Evolutionary conservation across 2,113 vertebrate species (phyloP).

Genomic region (Pan paniscus): DNA sequence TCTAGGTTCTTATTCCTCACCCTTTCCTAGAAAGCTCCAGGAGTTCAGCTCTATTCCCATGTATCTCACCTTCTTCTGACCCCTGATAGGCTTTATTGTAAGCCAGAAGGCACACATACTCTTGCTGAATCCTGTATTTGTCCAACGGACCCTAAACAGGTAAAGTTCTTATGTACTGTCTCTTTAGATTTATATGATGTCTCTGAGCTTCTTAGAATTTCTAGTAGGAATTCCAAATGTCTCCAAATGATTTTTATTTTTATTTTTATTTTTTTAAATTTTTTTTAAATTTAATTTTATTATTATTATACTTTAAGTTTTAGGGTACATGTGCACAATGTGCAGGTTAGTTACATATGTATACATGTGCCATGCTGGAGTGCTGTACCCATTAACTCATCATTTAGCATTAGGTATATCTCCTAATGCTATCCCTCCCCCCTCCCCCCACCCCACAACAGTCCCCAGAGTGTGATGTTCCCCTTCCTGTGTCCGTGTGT

Average conservation of each 20-base stretch:
- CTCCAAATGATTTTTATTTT: slow-evolving; percentile 48
- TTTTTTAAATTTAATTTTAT: no score
- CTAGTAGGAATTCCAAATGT: not conserved
- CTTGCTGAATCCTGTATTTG: not conserved
- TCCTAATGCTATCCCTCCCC: no score
- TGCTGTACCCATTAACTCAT: no score
- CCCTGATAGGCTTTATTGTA: not conserved
- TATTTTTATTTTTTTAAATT: not conserved
- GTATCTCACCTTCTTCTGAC: not conserved
- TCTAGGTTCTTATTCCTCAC: not conserved
- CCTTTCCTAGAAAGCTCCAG: not conserved
- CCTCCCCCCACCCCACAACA: no score
- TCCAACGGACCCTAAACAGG: not conserved
- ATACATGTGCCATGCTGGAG: no score
- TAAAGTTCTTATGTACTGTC: not conserved
- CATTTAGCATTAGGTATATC: no score
- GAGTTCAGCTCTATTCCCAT: not conserved
- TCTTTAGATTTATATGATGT: not conserved
- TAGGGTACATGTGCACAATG: no score
- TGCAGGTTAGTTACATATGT: no score
- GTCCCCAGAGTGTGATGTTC: no score
- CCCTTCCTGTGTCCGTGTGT: no score
- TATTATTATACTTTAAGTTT: no score
- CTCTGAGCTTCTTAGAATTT: slow-evolving; percentile 23
- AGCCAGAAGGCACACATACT: not conserved